These are phyloP conservation scores for Theonella swinhoei DNA, from an alignment of 37 sponge, comb jelly and placozoan species.

Conservation along the genomic window DNA sequence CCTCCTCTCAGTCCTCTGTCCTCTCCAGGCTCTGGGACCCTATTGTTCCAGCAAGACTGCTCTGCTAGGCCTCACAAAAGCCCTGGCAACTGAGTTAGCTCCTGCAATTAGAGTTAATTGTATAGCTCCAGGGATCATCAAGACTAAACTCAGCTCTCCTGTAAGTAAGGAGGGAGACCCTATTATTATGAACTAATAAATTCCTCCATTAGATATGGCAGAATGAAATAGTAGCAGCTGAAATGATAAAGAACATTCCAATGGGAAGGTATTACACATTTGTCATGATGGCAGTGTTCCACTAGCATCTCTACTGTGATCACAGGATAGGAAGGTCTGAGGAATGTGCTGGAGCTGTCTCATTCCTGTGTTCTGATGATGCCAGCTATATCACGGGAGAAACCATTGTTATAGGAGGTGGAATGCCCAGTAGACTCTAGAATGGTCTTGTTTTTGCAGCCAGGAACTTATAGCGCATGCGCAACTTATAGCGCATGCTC, in stretches of 20 bases:
- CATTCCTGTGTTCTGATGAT: conserved; percentile 91
- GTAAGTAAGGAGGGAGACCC: too few relatives aligned
- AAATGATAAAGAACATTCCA: conserved; percentile 19
- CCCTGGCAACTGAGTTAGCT: conserved; percentile 80
- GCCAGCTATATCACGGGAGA: conserved; percentile 95
- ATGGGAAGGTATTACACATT: conserved; percentile 33
- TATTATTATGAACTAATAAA: too few relatives aligned
- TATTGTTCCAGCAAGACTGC: conserved; percentile 97
- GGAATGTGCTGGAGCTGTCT: conserved; percentile 90
- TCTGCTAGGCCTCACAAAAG: conserved; percentile 88
- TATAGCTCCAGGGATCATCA: conserved; percentile 95
- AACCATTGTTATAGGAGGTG: conserved; percentile 89
- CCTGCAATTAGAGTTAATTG: conserved; percentile 89
- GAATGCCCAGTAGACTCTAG: conserved; percentile 80
- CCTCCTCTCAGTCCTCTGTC: too few relatives aligned
- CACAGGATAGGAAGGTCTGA: conserved; percentile 71
- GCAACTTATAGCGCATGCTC: too few relatives aligned
- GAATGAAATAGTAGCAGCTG: conserved; percentile 31
- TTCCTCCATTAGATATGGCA: conserved; percentile 50
- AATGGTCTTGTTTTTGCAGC: too few relatives aligned
- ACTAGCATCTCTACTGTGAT: not conserved
- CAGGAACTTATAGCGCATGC: not conserved
- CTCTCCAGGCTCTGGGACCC: conserved; percentile 69
- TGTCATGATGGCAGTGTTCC: not conserved
- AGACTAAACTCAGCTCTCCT: conserved; percentile 87